Percentiles rank a stretch among this genome's conserved stretches.
Evolutionary conservation across 2,888 invertebrate species (phyloP).

Genomic region (Pheosia gnoma): DNA sequence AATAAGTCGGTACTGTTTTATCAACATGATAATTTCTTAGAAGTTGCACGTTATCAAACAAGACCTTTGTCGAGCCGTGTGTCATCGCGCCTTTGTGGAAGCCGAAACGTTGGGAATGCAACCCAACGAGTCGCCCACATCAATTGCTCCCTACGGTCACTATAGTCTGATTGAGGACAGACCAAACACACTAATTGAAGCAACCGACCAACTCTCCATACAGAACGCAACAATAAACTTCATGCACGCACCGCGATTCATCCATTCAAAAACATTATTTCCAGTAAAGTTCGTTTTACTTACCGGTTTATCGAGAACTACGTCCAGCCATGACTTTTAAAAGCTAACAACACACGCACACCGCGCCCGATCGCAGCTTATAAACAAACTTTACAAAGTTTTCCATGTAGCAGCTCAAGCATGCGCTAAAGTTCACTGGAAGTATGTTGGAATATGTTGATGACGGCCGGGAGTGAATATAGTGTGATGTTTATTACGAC

Average conservation of each 20-base stretch:
- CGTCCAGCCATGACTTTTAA: slow-evolving; percentile 68
- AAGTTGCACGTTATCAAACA: slow-evolving; percentile 61
- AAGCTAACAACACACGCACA: slow-evolving; percentile 64
- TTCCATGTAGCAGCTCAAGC: slow-evolving; percentile 55
- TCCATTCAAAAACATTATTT: slow-evolving; percentile 51
- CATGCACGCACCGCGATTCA: slow-evolving; percentile 9
- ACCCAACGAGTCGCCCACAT: slow-evolving; percentile 28
- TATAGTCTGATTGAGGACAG: slow-evolving; percentile 37
- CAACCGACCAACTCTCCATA: slow-evolving; percentile 10
- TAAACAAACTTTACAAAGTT: slow-evolving; percentile 73
- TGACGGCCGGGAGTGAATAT: slow-evolving; percentile 49
- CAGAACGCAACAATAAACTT: slow-evolving; percentile 15
- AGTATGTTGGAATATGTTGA: slow-evolving; percentile 40
- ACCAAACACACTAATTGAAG: slow-evolving; percentile 23
- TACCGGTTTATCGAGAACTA: slow-evolving; percentile 78
- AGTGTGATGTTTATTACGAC: slow-evolving; percentile 47
- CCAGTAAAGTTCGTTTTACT: slow-evolving; percentile 73
- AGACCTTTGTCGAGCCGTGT: slow-evolving; percentile 30
- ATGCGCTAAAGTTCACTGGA: slow-evolving; percentile 45
- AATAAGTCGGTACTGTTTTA: slow-evolving; percentile 53
- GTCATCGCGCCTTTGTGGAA: slow-evolving; percentile 24
- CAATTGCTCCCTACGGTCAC: slow-evolving; percentile 16
- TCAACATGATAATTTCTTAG: slow-evolving; percentile 59
- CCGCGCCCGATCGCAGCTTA: slow-evolving; percentile 51
- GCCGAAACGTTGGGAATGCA: slow-evolving; percentile 32